Percentiles rank a stretch among this genome's conserved stretches.
Conservation (phyloP, 2,888 invertebrate species). For the Scaptomyza cyrtandrae region DNA sequence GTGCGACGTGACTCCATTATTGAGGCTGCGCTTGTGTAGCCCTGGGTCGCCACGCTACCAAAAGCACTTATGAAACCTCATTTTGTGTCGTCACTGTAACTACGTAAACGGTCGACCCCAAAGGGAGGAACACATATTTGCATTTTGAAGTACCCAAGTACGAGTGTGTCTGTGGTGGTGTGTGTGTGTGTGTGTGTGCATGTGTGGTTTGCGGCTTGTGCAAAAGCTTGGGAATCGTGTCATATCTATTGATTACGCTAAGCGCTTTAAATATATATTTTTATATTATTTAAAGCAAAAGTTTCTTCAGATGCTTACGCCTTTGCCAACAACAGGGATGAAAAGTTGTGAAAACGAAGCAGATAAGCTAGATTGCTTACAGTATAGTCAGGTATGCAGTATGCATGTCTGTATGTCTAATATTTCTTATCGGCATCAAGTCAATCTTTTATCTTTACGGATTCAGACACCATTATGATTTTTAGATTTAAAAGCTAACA, state of each 20-base stretch:
- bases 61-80: conserved; percentile 51
- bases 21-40: conserved; percentile 37
- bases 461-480: not conserved
- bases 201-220: conserved; percentile 23
- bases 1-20: conserved; percentile 82
- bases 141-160: conserved; percentile 43
- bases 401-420: not conserved
- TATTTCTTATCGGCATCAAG: not conserved
- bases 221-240: conserved; percentile 31
- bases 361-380: not conserved
- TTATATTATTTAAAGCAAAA: conserved; percentile 46
- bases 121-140: conserved; percentile 58
- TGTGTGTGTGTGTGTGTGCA: conserved; percentile 21
- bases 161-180: conserved; percentile 10
- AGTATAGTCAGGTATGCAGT: not conserved
- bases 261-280: conserved; percentile 32
- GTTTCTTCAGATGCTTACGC: conserved; percentile 12
- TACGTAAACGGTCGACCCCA: conserved; percentile 45
- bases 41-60: conserved; percentile 9
- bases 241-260: conserved; percentile 61
- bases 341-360: not conserved
- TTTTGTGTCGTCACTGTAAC: conserved; percentile 63
- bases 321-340: no score
- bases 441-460: not conserved
- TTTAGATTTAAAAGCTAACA: not conserved